Evolutionary conservation across 2,888 invertebrate species (phyloP), one percentile per base, ranked within the genome.

Genomic region (Heteromurus nitidus): DNA sequence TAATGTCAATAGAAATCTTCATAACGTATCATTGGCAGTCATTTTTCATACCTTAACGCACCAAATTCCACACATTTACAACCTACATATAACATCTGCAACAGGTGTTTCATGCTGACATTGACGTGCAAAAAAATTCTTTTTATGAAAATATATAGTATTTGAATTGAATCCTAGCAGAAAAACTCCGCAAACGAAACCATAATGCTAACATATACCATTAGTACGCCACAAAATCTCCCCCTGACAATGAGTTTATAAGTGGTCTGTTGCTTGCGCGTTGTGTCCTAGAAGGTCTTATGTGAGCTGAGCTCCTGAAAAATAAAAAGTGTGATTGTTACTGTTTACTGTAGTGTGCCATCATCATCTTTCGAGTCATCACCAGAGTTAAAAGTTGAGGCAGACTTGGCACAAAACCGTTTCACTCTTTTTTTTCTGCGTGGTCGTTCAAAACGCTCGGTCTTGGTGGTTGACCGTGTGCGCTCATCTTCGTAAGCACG

Each of bases 401-500:
- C 13, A 36, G 36, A 36, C 36, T 36, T 36, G 36, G n/a, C 47
- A 47, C n/a, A 16, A 55, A 55, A 22, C 55, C 55, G 55, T 55
- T 55, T 55, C 50, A 20, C 22, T 50, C 50, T 20, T 55, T 55
- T 24, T 55, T 47, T 16, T 24, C n/a, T n/a, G 11, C 26, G 55
- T 55, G 26, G 55, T 55, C 55, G 30, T 53, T 47, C 42, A 11
- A 24, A 36, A n/a, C 20, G n/a, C 30, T 42, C 3, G n/a, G 69
- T 20, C 31, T 20, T 20, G 47, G 69, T 26, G 22, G 53, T 53
- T 50, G 50, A 53, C 30, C 53, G 55, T 36, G 62, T 36, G 69
- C 36, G 69, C 68, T 68, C 69, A 69, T 69, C 69, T 36, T 55
- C 55, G 55, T 55, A 55, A 55, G 55, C 55, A 55, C 42, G 31